Evolutionary conservation across 2,888 invertebrate genomes (phyloP), one percentile per base, ranked within the genome.

Genomic region (Heliconius aoede): DNA sequence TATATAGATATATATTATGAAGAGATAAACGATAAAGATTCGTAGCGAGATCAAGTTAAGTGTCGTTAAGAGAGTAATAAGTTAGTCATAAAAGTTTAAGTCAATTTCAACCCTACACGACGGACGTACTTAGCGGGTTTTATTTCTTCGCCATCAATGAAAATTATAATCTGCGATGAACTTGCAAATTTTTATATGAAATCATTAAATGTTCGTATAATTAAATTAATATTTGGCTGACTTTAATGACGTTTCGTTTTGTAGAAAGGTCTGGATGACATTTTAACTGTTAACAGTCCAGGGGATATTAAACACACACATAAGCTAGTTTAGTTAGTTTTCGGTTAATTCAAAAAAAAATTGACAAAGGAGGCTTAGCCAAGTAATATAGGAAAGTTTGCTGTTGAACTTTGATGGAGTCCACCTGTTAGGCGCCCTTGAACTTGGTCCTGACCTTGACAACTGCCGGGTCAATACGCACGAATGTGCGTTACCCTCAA

Each of bases 391-490:
- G 40, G 65, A 65, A 65, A 65, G 65, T 65, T 65, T 18, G 36
- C n/a, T 55, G 32, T 28, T 28, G 30, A 55, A 55, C n/a, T 69
- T 55, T 55, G 55, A 32, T 58, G 36, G 73, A 72, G 72, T 72
- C 60, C 60, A 72, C 72, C 72, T 72, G 72, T 32, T 15, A 58
- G 40, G 24, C 55, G 72, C 58, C 72, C 72, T 72, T 72, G 72
- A 72, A 72, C 72, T 72, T 72, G 72, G 60, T 32, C 60, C 72
- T 36, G 58, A 60, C 58, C 72, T 72, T 72, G 72, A 72, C 72
- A 72, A 72, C 60, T 60, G 60, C 36, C 72, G 72, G 72, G 72
- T 72, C 72, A 72, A 72, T 72, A 72, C 72, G 72, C 72, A 72
- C 72, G 60, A 65, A 68, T 73, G 69, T 72, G 73, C 68, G 73